A percentile compares a stretch with the other conserved stretches of the same genome.
Conservation (phyloP, 2,113 vertebrate genomes). For the Pristiophorus japonicus region DNA sequence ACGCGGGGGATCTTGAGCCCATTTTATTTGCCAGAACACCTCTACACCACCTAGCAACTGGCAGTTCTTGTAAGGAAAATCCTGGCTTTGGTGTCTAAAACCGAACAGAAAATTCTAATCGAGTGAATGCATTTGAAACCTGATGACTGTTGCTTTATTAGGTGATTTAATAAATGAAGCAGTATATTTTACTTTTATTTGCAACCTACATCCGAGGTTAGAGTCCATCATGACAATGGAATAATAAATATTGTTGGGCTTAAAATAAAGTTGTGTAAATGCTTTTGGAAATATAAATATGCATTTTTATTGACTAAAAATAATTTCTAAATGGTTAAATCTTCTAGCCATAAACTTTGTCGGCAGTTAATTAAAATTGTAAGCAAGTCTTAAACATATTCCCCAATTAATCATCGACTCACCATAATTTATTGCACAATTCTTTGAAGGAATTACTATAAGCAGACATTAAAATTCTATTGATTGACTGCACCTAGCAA, state of each 20-base stretch:
- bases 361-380: neutral
- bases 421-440: neutral
- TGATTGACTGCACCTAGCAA: slow-evolving; percentile 7
- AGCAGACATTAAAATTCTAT: slow-evolving; percentile 22
- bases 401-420: neutral
- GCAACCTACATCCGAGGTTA: neutral
- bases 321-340: neutral
- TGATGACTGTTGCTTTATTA: neutral
- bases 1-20: neutral
- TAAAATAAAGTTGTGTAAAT: neutral
- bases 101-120: neutral
- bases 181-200: neutral
- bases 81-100: neutral
- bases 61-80: neutral
- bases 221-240: neutral
- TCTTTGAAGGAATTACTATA: slow-evolving; percentile 15
- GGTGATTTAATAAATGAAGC: neutral
- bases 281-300: neutral
- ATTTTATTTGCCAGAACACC: too few species aligned
- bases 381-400: neutral
- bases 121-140: neutral
- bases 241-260: neutral
- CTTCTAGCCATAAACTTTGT: neutral
- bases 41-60: neutral
- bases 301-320: neutral